phyloP scores from a whole-genome alignment of 2,113 vertebrate species.

The Tautogolabrus adspersus region DNA sequence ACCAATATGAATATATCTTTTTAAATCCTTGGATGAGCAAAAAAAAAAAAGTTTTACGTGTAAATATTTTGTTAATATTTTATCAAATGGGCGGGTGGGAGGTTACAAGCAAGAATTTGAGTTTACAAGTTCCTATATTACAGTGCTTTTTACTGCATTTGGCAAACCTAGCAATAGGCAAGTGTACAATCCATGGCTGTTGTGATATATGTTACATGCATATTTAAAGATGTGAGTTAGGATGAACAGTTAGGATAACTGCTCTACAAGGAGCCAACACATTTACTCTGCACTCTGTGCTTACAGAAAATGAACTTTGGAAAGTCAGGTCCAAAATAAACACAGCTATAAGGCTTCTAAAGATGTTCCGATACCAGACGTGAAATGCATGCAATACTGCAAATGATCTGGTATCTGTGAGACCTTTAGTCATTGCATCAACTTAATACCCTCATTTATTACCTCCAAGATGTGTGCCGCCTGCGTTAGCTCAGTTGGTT shows the following conservation, averaged over 20 bases:
- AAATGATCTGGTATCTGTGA: neutral
- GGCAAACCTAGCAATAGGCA: conserved; percentile 73
- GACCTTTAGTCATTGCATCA: neutral
- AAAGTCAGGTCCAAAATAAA: neutral
- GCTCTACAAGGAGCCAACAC: conserved; percentile 43
- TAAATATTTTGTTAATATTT: conserved; percentile 75
- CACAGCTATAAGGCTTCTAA: neutral
- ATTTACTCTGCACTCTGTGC: conserved; percentile 24
- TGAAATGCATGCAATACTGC: neutral
- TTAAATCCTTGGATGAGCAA: conserved; percentile 59
- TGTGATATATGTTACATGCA: conserved; percentile 56
- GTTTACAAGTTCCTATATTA: conserved; percentile 45
- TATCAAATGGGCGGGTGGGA: conserved; percentile 41
- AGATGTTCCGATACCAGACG: neutral
- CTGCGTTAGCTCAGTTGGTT: neutral
- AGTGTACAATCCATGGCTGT: conserved; percentile 74
- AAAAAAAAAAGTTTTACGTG: conserved; percentile 49
- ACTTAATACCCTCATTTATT: neutral
- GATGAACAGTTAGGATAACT: conserved; percentile 26
- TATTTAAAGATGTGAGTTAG: conserved; percentile 43
- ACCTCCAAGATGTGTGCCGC: neutral
- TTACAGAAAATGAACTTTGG: neutral
- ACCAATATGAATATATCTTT: conserved; percentile 67
- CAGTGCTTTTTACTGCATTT: conserved; percentile 20
- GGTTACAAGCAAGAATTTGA: conserved; percentile 42